These are phyloP conservation scores for Syrmaticus mikado DNA, from an alignment of 2,113 vertebrate species.

Conservation along the genomic window DNA sequence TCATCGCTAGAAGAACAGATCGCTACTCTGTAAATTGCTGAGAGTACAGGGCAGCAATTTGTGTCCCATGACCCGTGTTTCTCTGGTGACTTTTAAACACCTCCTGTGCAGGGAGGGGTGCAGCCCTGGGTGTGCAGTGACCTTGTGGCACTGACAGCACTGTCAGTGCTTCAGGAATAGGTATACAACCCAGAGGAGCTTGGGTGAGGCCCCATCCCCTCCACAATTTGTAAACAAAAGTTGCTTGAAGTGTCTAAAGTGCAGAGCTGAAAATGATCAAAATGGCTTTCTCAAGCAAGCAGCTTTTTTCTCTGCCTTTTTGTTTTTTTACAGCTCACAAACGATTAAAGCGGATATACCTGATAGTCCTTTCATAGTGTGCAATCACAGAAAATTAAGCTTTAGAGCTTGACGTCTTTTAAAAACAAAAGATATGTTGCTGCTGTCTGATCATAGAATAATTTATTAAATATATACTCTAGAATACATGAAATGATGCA, in stretches of 20 bases:
- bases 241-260: rapidly evolving
- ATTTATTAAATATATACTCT: neutral
- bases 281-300: neutral
- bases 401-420: rapidly evolving
- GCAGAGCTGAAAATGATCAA: neutral
- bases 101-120: rapidly evolving
- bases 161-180: rapidly evolving
- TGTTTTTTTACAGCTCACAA: neutral
- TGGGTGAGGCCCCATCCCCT: neutral
- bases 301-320: neutral
- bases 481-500: rapidly evolving
- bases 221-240: rapidly evolving
- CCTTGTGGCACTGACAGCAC: rapidly evolving
- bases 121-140: rapidly evolving
- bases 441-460: rapidly evolving
- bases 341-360: neutral
- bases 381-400: neutral
- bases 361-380: rapidly evolving
- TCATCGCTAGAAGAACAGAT: neutral
- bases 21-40: rapidly evolving
- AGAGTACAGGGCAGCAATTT: rapidly evolving
- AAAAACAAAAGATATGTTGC: neutral
- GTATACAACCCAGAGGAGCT: neutral
- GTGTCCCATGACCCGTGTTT: rapidly evolving
- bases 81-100: neutral